Conservation (phyloP, 2,888 invertebrate genomes). For the Rhopalosiphum nymphaeae region DNA sequence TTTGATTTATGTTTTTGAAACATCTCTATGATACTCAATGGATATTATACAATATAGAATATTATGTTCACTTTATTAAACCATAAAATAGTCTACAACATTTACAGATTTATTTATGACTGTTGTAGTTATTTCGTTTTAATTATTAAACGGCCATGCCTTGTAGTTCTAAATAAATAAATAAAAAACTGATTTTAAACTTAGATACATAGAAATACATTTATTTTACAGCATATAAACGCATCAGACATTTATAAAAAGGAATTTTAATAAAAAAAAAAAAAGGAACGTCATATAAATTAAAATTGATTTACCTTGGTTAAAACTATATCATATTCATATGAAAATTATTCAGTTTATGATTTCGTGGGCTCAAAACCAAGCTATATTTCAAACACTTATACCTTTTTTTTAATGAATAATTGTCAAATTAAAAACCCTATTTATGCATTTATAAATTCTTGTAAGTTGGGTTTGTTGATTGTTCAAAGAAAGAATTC, state of each 20-base stretch:
- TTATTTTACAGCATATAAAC: background rate
- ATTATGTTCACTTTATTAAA: slow-evolving; percentile 35
- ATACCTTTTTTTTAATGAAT: background rate
- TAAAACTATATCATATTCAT: background rate
- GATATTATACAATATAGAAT: background rate
- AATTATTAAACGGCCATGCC: background rate
- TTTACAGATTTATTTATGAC: slow-evolving; percentile 26
- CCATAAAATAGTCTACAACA: slow-evolving; percentile 47
- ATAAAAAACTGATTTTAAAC: background rate
- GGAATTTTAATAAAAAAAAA: background rate
- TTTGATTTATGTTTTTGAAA: slow-evolving; percentile 34
- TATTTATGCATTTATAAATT: background rate
- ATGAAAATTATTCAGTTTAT: background rate
- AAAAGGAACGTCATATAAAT: background rate
- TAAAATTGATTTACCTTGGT: background rate
- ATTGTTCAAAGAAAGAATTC: background rate
- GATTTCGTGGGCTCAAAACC: background rate
- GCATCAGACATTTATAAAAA: background rate
- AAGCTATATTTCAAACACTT: background rate
- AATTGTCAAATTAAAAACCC: background rate
- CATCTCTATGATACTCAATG: background rate
- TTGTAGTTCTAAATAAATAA: background rate
- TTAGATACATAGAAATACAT: background rate
- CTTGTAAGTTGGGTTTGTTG: background rate
- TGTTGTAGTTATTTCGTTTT: slow-evolving; percentile 16